Conservation (phyloP, 2,797 vertebrate genomes). For the Caiman crocodilus region DNA sequence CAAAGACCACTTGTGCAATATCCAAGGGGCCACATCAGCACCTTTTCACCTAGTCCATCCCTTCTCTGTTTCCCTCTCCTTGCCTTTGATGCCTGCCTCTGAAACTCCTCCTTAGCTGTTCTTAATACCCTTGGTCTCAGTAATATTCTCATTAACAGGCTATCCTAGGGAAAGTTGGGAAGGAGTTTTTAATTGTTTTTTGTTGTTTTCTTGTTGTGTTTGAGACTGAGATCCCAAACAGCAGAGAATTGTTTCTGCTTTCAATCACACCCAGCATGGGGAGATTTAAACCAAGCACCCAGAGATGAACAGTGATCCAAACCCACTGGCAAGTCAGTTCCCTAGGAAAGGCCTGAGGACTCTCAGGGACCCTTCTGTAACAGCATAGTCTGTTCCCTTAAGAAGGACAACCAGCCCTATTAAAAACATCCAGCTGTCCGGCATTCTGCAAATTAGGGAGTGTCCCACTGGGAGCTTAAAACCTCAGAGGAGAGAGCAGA, state of each 20-base stretch:
- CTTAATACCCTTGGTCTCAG: not conserved
- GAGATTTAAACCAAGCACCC: not conserved
- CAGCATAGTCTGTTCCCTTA: no score
- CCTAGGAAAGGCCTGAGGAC: not conserved
- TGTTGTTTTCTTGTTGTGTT: no score
- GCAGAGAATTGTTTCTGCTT: no score
- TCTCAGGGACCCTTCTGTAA: not conserved
- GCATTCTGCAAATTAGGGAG: no score
- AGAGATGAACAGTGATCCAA: not conserved
- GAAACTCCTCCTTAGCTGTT: no score
- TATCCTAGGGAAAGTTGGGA: not conserved
- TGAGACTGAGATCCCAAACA: no score
- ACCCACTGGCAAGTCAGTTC: accelerated
- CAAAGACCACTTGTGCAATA: not conserved
- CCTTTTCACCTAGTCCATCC: not conserved
- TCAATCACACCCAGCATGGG: no score
- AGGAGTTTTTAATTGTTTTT: no score
- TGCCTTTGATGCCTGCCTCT: not conserved
- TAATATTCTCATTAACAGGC: not conserved
- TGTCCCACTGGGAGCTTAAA: no score
- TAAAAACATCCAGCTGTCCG: no score
- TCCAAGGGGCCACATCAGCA: not conserved
- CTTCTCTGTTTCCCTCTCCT: not conserved
- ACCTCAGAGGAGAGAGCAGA: no score
- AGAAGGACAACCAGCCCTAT: no score